Conservation (phyloP, 2,888 invertebrate genomes). For the Scaptomyza cyrtandrae region DNA sequence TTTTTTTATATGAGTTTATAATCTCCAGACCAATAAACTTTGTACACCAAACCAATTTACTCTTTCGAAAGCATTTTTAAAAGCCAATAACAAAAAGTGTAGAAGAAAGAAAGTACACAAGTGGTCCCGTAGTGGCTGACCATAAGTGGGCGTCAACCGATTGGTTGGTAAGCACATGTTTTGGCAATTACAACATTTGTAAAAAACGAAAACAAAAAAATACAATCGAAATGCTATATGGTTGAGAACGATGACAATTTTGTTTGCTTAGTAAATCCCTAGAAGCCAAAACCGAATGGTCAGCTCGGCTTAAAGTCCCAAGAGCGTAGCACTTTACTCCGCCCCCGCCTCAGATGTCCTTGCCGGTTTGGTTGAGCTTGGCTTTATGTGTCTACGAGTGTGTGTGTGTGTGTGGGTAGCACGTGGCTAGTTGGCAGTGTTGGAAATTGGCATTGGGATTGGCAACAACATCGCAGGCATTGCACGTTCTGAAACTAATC, state of each 20-base stretch:
- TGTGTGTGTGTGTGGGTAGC: constrained; percentile 12
- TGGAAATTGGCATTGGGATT: constrained; percentile 1
- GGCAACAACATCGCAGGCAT: constrained; percentile 53
- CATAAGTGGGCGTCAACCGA: constrained; percentile 37
- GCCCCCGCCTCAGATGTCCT: background rate
- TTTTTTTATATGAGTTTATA: background rate
- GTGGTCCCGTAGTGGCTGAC: constrained; percentile 15
- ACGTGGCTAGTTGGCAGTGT: constrained; percentile 22
- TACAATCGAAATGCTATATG: constrained; percentile 43
- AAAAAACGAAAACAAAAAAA: background rate
- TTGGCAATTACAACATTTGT: constrained; percentile 51
- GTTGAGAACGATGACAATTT: constrained; percentile 50
- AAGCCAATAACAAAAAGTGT: background rate
- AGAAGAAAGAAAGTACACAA: constrained; percentile 8
- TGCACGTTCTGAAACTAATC: constrained; percentile 78
- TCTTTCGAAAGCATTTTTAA: constrained; percentile 5
- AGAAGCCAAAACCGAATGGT: constrained; percentile 48
- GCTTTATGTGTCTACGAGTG: constrained; percentile 9
- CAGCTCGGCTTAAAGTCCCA: constrained; percentile 49
- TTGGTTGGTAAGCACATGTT: constrained; percentile 55
- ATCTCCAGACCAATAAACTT: background rate
- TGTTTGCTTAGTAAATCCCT: constrained; percentile 56
- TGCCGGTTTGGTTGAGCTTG: constrained; percentile 41
- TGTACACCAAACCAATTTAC: background rate
- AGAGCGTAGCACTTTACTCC: constrained; percentile 2